phyloP scores from a whole-genome alignment of 1,140 invertebrate species.

The Brachionus koreanus region DNA sequence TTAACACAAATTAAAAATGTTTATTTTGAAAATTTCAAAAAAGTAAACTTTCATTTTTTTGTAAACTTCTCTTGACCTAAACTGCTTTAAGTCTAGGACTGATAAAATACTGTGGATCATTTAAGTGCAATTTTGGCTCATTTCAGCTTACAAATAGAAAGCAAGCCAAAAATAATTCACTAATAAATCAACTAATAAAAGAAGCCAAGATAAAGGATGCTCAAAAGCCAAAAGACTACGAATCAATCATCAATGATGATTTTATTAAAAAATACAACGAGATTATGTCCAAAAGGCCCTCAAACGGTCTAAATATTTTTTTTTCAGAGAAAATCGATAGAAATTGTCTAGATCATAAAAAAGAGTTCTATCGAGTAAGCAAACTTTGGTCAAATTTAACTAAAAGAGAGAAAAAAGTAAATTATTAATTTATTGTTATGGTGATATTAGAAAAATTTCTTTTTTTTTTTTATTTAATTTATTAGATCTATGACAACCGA shows the following conservation, averaged over 20 bases:
- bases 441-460: background rate
- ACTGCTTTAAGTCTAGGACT: background rate
- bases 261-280: background rate
- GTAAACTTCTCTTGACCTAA: no score
- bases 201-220: background rate
- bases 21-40: background rate
- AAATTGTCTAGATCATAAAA: background rate
- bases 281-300: background rate
- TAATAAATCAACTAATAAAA: background rate
- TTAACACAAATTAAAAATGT: background rate
- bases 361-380: background rate
- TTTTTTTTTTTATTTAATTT: background rate
- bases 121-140: background rate
- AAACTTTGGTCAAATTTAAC: background rate
- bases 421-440: background rate
- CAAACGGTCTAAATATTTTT: background rate
- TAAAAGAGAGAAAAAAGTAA: slow-evolving; percentile 3
- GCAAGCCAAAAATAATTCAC: background rate
- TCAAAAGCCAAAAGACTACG: background rate
- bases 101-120: background rate
- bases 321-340: background rate
- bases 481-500: background rate
- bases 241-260: background rate
- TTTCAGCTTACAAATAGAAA: background rate
- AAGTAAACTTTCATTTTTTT: background rate